Evolutionary conservation across 1,140 invertebrate genomes (phyloP).

Genomic region (Ceratoteleas bidentatus): DNA sequence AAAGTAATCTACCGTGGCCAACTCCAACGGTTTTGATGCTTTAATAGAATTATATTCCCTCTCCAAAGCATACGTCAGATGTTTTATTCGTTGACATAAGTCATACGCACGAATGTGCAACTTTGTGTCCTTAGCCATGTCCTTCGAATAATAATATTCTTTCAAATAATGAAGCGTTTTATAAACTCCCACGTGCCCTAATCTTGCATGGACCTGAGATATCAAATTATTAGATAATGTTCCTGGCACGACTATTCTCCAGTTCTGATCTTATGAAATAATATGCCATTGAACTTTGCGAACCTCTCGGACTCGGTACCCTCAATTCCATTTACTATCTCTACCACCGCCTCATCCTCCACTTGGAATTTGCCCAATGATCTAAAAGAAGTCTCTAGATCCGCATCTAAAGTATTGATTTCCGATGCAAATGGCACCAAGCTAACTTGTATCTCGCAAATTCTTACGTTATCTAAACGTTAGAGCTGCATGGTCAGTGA

Average conservation of each 20-base stretch:
- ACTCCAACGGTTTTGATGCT: slow-evolving; percentile 11
- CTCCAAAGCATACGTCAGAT: neutral
- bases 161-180: slow-evolving; percentile 11
- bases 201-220: neutral
- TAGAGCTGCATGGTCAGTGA: too few relatives aligned
- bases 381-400: too few relatives aligned
- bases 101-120: neutral
- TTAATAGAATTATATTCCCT: slow-evolving; percentile 1
- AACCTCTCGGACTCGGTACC: too few relatives aligned
- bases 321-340: too few relatives aligned
- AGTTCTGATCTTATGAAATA: slow-evolving; percentile 17
- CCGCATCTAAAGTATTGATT: too few relatives aligned
- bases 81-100: slow-evolving; percentile 20
- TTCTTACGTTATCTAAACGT: too few relatives aligned
- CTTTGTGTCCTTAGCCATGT: slow-evolving; percentile 4
- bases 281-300: too few relatives aligned
- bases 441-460: too few relatives aligned
- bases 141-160: slow-evolving; percentile 14
- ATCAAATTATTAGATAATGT: neutral
- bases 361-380: too few relatives aligned
- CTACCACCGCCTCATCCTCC: too few relatives aligned
- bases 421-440: too few relatives aligned
- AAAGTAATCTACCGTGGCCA: slow-evolving; percentile 70
- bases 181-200: slow-evolving; percentile 7
- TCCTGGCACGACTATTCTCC: neutral